Base-by-base conservation (phyloP, 2,113 vertebrate species). In the Mugil cephalus region DNA sequence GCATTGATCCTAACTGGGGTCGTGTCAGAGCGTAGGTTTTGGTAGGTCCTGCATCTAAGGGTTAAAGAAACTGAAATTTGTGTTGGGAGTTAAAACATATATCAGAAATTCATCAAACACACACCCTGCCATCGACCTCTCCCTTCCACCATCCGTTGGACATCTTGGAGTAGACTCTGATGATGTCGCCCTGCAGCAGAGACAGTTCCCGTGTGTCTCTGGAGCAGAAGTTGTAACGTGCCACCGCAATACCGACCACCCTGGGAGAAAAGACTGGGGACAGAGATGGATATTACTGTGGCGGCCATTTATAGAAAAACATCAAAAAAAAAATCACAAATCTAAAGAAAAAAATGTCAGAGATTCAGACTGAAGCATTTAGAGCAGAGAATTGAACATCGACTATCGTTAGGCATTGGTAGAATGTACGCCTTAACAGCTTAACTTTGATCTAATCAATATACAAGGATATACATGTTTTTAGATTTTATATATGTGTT, bases 121-220 rank as follows among this genome's bases (percentile, higher is more conserved):
- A 40, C 56, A 94, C 93, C 90, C 70, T 93, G 91, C 95, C 95
- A 0, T 95, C 94, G 0, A 95, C 91, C 89, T 98, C 97, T 65
- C 97, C 97, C 82, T 94, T 94, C 97, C 97, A 99, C 97, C 97
- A 98, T 80, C 97, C 97, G 10, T 96, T 96, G 0, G 95, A 89
- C 93, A 95, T 94, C 90, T 98, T 98, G 13, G 93, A 95, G 79
- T 97, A 96, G 79, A 99, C 96, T 89, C 95, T 97, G 69, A 98
- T 96, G 34, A 96, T 67, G 1, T 99, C 96, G 9, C 96, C 97
- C 86, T 97, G 96, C 75, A 93, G 9, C 24, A 99, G 80, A 18
- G 96, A 96, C 6, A 99, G 83, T 24, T 99, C 97, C 15, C 95
- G 88, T 65, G 95, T 96, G 75, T 99, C 97, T 79, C 96, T 93